Evolutionary conservation across 2,113 vertebrate species (phyloP).

Genomic region (Callipepla californica): DNA sequence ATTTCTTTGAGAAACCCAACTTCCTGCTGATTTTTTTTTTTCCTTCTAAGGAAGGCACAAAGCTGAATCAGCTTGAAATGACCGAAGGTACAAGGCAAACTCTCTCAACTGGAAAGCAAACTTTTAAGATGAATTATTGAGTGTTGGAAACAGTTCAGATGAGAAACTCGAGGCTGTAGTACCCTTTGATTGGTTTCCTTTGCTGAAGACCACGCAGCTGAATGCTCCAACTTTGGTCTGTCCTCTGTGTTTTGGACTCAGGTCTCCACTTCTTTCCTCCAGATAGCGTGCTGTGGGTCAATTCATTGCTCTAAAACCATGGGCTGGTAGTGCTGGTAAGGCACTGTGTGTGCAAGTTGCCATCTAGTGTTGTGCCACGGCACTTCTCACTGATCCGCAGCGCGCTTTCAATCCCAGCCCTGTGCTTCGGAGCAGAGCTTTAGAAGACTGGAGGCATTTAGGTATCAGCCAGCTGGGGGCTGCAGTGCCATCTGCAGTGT

Average conservation of each 20-base stretch:
- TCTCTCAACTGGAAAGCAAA: not conserved
- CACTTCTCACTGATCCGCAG: accelerated
- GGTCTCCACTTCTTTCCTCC: not conserved
- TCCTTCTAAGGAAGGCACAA: not conserved
- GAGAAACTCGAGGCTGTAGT: not conserved
- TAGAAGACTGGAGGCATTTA: not conserved
- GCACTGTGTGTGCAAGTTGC: accelerated
- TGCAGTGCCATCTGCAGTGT: accelerated
- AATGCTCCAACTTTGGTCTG: not conserved
- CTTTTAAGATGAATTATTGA: not conserved
- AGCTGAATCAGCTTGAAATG: constrained; percentile 1
- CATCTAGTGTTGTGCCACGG: accelerated
- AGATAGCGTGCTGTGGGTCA: not conserved
- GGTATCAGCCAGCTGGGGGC: not conserved
- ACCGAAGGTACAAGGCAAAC: not conserved
- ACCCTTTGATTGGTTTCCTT: not conserved
- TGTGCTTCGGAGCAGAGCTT: not conserved
- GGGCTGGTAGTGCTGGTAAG: accelerated
- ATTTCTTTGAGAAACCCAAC: not conserved
- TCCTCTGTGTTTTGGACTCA: not conserved
- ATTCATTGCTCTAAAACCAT: accelerated
- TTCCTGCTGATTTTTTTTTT: not conserved
- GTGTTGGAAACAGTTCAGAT: not conserved
- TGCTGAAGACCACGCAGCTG: not conserved
- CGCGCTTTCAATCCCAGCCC: not conserved